phyloP scores from a whole-genome alignment of 1,140 invertebrate species.

The Magallana ariakensis region DNA sequence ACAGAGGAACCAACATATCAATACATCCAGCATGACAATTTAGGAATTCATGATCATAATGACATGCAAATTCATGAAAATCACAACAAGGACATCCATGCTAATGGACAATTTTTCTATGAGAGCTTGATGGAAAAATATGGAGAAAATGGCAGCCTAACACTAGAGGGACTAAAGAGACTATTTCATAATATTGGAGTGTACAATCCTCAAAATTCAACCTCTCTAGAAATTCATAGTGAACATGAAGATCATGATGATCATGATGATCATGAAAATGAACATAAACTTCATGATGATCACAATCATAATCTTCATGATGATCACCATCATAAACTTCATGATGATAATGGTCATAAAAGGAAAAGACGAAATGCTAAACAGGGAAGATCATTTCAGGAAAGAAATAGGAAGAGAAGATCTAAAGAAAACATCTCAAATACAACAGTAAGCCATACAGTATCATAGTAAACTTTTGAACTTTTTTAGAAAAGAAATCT shows the following conservation, averaged over 20 bases:
- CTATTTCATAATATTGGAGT: background rate
- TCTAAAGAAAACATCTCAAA: background rate
- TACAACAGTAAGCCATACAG: background rate
- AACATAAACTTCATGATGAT: background rate
- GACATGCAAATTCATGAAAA: slow-evolving; percentile 14
- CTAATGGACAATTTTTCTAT: background rate
- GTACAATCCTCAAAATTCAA: background rate
- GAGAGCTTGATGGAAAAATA: slow-evolving; percentile 2
- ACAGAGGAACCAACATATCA: background rate
- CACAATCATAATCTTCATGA: background rate
- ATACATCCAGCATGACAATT: background rate
- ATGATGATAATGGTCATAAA: background rate
- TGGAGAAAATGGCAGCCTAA: slow-evolving; percentile 23
- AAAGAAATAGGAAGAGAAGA: background rate
- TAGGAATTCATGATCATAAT: slow-evolving; percentile 10
- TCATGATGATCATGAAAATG: background rate
- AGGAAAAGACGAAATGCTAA: no score
- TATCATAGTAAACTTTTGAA: no score
- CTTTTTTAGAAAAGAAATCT: no score
- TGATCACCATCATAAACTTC: background rate
- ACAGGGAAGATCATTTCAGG: background rate
- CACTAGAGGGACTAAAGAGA: background rate
- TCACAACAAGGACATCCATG: background rate
- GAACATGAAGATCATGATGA: background rate
- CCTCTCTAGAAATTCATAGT: background rate